These are phyloP conservation scores for Chlorodrepanis virens DNA, from an alignment of 2,113 vertebrate species.

Conservation along the genomic window DNA sequence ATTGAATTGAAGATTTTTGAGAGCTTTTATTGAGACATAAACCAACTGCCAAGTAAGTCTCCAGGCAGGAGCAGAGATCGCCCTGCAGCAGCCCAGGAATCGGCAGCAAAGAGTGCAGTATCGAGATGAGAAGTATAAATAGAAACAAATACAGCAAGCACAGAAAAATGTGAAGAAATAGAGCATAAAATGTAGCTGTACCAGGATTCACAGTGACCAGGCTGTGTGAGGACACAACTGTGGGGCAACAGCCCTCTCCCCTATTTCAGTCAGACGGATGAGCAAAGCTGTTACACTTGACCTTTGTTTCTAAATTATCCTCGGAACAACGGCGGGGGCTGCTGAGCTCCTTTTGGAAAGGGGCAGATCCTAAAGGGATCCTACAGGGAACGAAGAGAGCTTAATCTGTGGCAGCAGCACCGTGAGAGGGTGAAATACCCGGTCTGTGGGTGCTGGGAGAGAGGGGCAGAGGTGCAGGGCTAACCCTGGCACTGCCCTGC, in stretches of 20 bases:
- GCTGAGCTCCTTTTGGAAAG: background rate
- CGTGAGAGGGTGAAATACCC: background rate
- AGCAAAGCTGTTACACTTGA: constrained; percentile 35
- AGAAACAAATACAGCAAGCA: background rate
- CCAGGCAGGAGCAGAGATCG: background rate
- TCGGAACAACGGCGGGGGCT: background rate
- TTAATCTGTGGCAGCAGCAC: background rate
- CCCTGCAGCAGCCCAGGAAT: background rate
- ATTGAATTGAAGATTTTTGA: background rate
- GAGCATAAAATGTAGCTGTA: background rate
- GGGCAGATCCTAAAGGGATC: background rate
- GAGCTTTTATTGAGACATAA: background rate
- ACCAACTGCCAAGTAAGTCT: background rate
- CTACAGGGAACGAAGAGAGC: background rate
- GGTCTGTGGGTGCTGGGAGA: background rate
- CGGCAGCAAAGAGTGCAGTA: background rate
- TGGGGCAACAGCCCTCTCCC: constrained; percentile 35
- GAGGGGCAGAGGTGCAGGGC: background rate
- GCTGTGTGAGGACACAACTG: background rate
- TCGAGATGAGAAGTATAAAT: background rate
- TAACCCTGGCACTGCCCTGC: background rate
- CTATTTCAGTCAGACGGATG: background rate
- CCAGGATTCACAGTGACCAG: background rate
- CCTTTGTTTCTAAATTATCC: constrained; percentile 31
- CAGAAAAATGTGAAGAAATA: background rate